Base-by-base conservation (phyloP, 1,140 invertebrate genomes). In the Akabosia matsudoensis region DNA sequence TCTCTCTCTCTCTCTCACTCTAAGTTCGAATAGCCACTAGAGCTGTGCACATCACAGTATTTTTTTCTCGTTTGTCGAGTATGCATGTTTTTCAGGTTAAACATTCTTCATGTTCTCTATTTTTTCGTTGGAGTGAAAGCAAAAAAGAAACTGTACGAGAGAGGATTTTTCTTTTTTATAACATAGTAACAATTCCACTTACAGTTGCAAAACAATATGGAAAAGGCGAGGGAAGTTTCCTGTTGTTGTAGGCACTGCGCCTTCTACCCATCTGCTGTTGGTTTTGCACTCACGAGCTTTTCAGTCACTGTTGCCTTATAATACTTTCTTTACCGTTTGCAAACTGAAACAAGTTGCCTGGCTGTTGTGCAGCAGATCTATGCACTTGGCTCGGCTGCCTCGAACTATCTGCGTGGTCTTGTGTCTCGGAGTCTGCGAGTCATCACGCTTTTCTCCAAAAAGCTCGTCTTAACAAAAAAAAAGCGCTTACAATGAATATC, bases 381-480 rank as follows among this genome's bases (percentile, higher is more conserved):
- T 67, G 61, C 61, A 67, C 61, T 31, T 67, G 10, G 61, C 61
- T 67, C 28, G 61, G 61, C 61, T 30, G 61, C 61, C 22, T 31
- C 61, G 31, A 28, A 67, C 61, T 67, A 67, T 67, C 61, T 67
- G 61, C 24, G 10, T 30, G 61, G 61, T 7, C 28, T 67, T 67
- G 10, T 31, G 3, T 7, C n/a, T 67, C 61, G 61, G 24, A 67
- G 61, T 30, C 61, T 67, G 61, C 24, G 28, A 67, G 61, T 67
- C 61, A 67, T 67, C 61, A 31, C 28, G 61, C 7, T 67, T 31
- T 31, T 67, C 61, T 67, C 30, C 61, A 1, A 31, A 14, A 4
- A 10, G 13, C 13, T 61, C 24, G 24, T 61, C 14, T 61, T n/a
- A 24, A 13, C 14, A 61, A 61, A 61, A 61, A 61, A 22, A 22